Base-by-base conservation (phyloP, 2,797 vertebrate species). In the Acanthis flammea region DNA sequence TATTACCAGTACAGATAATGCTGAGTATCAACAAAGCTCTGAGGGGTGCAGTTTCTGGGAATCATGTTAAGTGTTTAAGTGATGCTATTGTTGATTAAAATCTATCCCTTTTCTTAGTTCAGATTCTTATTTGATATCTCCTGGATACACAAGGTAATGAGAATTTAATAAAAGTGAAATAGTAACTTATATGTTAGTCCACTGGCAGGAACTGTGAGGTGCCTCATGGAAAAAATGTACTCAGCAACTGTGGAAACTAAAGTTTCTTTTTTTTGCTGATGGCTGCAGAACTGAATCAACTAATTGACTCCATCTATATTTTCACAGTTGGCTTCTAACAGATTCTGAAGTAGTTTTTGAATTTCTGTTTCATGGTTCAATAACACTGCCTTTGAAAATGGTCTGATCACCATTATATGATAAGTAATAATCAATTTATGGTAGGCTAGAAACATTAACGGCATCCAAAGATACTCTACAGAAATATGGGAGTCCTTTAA, bases 291-390 rank as follows among this genome's bases (percentile, higher is more conserved):
- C 81, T 75, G 78, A 93, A 83, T 83, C 70, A 82, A 78, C 77
- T 97, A 96, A 96, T 96, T 95, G 86, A 93, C 74, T 97, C 88
- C 28, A 50, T 86, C 68, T 95, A 84, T 92, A 95, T 95, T 94
- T 97, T 96, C 96, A 96, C 88, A 95, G 80, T 92, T 96, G 90
- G 78, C 90, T 96, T 96, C 89, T 89, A 94, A 85, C 48, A 90
- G 88, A 95, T 88, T 93, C 71, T 33, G 28, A 94, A 86, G 77
- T 86, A 92, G 86, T 14, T 45, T 92, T 81, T 54, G 74, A 92
- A 83, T 93, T 95, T 94, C 76, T 93, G 75, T 86, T 96, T 94
- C 78, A 66, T 94, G 60, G 48, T 94, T 95, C 79, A 86, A 79
- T 41, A 87, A 47, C 54, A 44, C 9, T 58, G 58, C 45, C 70